These are phyloP conservation scores for Erebia aethiops DNA, from an alignment of 2,888 invertebrate genomes.

Conservation along the genomic window DNA sequence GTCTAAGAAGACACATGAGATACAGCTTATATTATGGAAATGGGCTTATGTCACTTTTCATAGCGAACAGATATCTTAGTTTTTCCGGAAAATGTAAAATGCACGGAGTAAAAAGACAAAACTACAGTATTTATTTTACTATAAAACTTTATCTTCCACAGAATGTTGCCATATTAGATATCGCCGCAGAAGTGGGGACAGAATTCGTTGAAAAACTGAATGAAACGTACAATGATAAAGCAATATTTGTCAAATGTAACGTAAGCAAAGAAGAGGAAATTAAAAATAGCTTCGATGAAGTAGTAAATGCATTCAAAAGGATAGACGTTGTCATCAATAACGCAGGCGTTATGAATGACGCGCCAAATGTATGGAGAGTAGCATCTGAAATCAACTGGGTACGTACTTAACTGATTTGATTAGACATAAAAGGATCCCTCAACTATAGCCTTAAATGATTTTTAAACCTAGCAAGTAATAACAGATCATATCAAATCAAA, in stretches of 20 bases:
- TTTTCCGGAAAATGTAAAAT: too few relatives aligned
- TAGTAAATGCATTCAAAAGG: constrained; percentile 46
- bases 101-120: too few relatives aligned
- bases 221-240: constrained; percentile 46
- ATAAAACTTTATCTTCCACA: constrained; percentile 30
- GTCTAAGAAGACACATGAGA: too few relatives aligned
- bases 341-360: constrained; percentile 58
- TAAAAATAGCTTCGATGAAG: constrained; percentile 47
- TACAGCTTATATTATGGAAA: too few relatives aligned
- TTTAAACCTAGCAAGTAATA: too few relatives aligned
- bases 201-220: constrained; percentile 47
- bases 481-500: too few relatives aligned
- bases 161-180: constrained; percentile 55
- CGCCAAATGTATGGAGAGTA: constrained; percentile 50
- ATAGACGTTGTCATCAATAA: constrained; percentile 61
- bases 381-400: constrained; percentile 58
- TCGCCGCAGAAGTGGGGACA: constrained; percentile 51
- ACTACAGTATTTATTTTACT: not conserved
- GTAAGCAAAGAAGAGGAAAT: constrained; percentile 53
- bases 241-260: constrained; percentile 55
- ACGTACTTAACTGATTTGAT: constrained; percentile 25
- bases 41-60: too few relatives aligned
- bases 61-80: too few relatives aligned
- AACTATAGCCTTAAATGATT: too few relatives aligned
- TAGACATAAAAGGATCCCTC: too few relatives aligned